phyloP scores from a whole-genome alignment of 1,140 invertebrate species.

The Drosophila biarmipes region DNA sequence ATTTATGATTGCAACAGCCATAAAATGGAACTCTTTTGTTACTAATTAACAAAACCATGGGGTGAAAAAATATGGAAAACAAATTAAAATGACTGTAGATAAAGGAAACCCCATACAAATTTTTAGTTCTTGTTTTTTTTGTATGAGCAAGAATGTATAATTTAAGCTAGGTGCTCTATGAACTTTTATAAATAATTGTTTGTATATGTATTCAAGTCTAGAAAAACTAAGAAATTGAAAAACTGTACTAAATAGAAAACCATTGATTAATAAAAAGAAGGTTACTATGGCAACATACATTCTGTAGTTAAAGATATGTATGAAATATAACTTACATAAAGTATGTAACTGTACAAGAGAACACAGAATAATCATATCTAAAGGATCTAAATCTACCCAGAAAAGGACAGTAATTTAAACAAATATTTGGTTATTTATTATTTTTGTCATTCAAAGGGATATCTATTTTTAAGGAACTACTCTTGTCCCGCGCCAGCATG shows the following conservation, averaged over 20 bases:
- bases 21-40: background rate
- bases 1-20: slow-evolving; percentile 47
- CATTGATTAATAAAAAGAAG: no score
- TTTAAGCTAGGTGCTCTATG: no score
- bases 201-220: no score
- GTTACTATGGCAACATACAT: no score
- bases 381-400: background rate
- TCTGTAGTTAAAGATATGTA: no score
- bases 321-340: no score
- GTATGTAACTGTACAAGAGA: no score
- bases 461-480: background rate
- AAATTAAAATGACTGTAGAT: background rate
- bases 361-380: no score
- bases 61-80: background rate
- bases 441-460: background rate
- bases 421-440: slow-evolving; percentile 1
- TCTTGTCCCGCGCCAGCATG: background rate
- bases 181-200: background rate
- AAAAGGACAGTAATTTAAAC: background rate
- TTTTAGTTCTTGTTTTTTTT: background rate
- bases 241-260: no score
- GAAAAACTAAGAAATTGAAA: no score
- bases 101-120: background rate
- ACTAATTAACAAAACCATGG: slow-evolving; percentile 18
- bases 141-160: no score